Evolutionary conservation across 2,113 vertebrate genomes (phyloP).

Genomic region (Deroptyus accipitrinus): DNA sequence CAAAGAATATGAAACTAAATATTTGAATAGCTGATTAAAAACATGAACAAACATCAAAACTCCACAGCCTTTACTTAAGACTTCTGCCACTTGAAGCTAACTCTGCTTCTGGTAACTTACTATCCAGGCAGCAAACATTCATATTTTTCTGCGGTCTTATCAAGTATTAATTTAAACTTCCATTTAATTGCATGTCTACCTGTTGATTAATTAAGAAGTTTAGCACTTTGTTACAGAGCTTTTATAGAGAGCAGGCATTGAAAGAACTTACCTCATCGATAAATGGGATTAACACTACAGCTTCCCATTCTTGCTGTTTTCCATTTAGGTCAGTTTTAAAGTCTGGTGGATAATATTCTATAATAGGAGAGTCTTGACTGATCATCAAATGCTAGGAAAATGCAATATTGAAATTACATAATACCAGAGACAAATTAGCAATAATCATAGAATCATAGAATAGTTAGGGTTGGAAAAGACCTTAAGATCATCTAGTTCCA

Average conservation of each 20-base stretch:
- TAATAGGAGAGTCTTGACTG: slow-evolving; percentile 87
- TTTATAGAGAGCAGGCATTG: background rate
- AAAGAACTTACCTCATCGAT: slow-evolving; percentile 88
- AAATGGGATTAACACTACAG: slow-evolving; percentile 96
- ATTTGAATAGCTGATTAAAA: background rate
- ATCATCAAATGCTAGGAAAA: slow-evolving; percentile 89
- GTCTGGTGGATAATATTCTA: slow-evolving; percentile 94
- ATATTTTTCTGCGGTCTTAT: background rate
- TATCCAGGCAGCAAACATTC: background rate
- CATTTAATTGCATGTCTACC: background rate
- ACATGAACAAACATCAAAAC: background rate
- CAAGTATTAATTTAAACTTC: background rate
- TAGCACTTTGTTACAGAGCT: background rate
- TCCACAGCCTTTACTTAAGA: background rate
- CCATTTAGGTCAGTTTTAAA: slow-evolving; percentile 98
- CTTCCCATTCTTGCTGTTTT: slow-evolving; percentile 99
- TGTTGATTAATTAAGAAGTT: background rate
- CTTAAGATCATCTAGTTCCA: no score
- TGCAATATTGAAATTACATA: background rate
- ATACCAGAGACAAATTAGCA: background rate
- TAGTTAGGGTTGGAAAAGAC: no score
- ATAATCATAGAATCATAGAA: background rate
- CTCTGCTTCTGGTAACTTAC: background rate
- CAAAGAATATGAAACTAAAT: background rate
- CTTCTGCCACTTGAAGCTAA: background rate